Base-by-base conservation (phyloP, 2,888 invertebrate species). In the Ophonus ardosiacus region DNA sequence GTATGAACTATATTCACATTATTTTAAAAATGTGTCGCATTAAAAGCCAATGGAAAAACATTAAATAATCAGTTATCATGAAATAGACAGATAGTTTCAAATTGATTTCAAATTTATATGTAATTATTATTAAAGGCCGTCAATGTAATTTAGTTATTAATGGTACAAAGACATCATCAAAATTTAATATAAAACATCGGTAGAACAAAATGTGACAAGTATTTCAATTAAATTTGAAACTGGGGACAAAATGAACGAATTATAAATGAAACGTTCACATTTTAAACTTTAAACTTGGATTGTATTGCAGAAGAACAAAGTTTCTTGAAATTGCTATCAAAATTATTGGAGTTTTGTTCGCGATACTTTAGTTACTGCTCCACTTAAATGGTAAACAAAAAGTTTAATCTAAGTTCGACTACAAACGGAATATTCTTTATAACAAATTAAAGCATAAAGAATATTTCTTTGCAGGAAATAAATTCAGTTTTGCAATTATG, bases 351-450 rank as follows among this genome's bases (percentile, higher is more conserved):
- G 61, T 51, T 80, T 61, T 65, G 79, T 59, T 40, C 43, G 8
- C n/a, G 68, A 81, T 51, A 68, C 68, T 71, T 56, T 81, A 68
- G n/a, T 40, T 81, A 24, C 63, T 68, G 71, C 56, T 81, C 80
- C 24, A 63, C 80, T 38, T 59, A 17, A 61, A 81, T 40, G 24
- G 68, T 81, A 51, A 81, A 81, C 56, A 81, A 81, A 59, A 81
- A 81, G 81, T 81, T 81, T 68, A 51, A 81, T 81, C 57, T 68
- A 68, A 81, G 43, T 68, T 81, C 43, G 43, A 51, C 43, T 51
- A 51, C 43, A 51, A 51, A 51, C 43, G 43, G 43, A 51, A 51
- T 51, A 51, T 51, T 51, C 43, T 51, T 51, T 51, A 51, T 51
- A 51, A 51, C 43, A 51, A 51, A 51, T 51, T 51, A 51, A 51